Conservation (phyloP, 2,113 vertebrate genomes). For the Strix uralensis region DNA sequence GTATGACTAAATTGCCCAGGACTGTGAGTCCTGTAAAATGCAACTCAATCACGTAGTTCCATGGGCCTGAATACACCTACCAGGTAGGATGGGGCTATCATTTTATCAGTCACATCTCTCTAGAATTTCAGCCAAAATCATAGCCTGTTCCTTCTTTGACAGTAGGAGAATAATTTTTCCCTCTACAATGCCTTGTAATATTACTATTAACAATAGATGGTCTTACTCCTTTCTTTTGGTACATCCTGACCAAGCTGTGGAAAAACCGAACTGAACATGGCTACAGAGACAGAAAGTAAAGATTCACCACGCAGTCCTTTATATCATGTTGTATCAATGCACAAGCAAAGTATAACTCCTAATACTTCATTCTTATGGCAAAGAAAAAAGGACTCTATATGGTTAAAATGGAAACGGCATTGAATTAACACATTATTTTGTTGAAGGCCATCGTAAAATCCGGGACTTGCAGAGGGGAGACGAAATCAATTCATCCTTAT, state of each 20-base stretch:
- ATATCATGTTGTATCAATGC: neutral
- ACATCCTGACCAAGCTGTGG: neutral
- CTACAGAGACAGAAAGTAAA: neutral
- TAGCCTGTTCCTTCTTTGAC: neutral
- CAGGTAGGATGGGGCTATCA: neutral
- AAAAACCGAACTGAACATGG: neutral
- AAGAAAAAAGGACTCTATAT: slow-evolving; percentile 19
- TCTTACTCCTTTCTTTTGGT: neutral
- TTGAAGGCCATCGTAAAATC: slow-evolving; percentile 57
- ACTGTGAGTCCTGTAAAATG: neutral
- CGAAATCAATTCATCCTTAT: slow-evolving; percentile 69
- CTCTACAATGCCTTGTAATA: neutral
- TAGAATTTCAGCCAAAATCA: neutral
- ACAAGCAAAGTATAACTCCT: neutral
- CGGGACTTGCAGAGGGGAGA: neutral
- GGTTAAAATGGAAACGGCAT: slow-evolving; percentile 50
- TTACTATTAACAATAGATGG: neutral
- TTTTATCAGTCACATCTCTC: neutral
- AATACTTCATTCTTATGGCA: slow-evolving; percentile 1
- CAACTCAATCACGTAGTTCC: neutral
- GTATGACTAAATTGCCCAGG: neutral
- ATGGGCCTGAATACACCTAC: neutral
- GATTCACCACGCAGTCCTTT: neutral
- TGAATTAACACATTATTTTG: slow-evolving; percentile 63
- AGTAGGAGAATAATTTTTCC: neutral